Conservation (phyloP, 2,797 vertebrate genomes). For the Trachurus trachurus region DNA sequence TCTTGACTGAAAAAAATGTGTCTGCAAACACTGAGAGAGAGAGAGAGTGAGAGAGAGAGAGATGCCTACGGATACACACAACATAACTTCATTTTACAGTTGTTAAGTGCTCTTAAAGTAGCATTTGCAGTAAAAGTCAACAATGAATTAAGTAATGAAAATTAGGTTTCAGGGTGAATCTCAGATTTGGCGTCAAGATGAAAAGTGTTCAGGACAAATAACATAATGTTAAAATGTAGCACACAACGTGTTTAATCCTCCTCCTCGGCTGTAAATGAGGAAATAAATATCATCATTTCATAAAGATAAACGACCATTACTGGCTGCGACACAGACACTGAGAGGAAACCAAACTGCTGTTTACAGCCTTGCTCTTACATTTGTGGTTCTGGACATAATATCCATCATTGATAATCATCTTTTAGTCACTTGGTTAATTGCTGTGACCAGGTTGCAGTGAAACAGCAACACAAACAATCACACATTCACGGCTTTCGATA, state of each 20-base stretch:
- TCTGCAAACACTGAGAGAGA: too few species aligned
- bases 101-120: slow-evolving; percentile 26
- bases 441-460: slow-evolving; percentile 34
- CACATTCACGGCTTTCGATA: slow-evolving; percentile 1
- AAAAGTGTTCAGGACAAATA: slow-evolving; percentile 41
- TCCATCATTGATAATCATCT: slow-evolving; percentile 37
- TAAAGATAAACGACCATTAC: slow-evolving; percentile 28
- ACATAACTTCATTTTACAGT: slow-evolving; percentile 28
- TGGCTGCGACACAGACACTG: slow-evolving; percentile 29
- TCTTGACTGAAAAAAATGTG: slow-evolving; percentile 22
- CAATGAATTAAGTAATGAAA: slow-evolving; percentile 38
- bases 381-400: slow-evolving; percentile 21
- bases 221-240: neutral
- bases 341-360: slow-evolving; percentile 39
- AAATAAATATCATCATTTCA: slow-evolving; percentile 52
- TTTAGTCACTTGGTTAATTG: slow-evolving; percentile 37
- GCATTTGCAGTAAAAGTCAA: slow-evolving; percentile 37
- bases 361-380: slow-evolving; percentile 35
- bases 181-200: slow-evolving; percentile 50
- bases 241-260: slow-evolving; percentile 48
- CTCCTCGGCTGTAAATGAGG: slow-evolving; percentile 48
- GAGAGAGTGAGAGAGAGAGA: too few species aligned
- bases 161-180: slow-evolving; percentile 38
- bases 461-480: slow-evolving; percentile 3
- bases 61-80: neutral